Evolutionary conservation across 1,140 invertebrate species (phyloP).

Genomic region (Drosophila micromelanica): DNA sequence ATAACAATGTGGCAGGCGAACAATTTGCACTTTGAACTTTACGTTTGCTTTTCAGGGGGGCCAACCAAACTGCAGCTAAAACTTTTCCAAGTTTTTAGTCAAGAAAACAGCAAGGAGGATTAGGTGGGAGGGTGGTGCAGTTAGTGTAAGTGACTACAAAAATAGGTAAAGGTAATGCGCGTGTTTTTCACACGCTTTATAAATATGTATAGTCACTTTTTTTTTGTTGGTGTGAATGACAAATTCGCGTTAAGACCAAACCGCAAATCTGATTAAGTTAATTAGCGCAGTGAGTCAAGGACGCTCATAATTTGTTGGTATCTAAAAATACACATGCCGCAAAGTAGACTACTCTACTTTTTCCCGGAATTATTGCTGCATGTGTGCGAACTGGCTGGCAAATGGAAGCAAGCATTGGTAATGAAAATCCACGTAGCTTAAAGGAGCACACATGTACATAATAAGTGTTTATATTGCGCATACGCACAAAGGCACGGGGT

Average conservation of each 20-base stretch:
- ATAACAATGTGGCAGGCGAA: slow-evolving; percentile 1
- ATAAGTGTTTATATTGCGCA: slow-evolving; percentile 47
- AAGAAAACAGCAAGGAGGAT: too few species aligned
- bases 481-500: slow-evolving; percentile 50
- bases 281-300: slow-evolving; percentile 7
- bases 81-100: slow-evolving; percentile 1
- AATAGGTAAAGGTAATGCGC: not conserved
- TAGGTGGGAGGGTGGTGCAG: not conserved
- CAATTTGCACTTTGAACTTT: slow-evolving; percentile 45
- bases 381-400: not conserved
- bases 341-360: slow-evolving; percentile 3
- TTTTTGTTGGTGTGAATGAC: not conserved
- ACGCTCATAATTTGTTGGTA: not conserved
- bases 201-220: not conserved
- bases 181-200: not conserved
- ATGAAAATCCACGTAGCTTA: not conserved
- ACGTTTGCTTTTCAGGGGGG: not conserved
- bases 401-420: slow-evolving; percentile 1
- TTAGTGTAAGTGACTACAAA: not conserved
- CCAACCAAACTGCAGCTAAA: not conserved
- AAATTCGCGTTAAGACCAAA: slow-evolving; percentile 1
- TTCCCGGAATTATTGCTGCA: slow-evolving; percentile 5
- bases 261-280: slow-evolving; percentile 15
- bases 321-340: slow-evolving; percentile 10
- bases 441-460: slow-evolving; percentile 5